Conservation (phyloP, 2,113 vertebrate genomes). For the Aldabrachelys gigantea region DNA sequence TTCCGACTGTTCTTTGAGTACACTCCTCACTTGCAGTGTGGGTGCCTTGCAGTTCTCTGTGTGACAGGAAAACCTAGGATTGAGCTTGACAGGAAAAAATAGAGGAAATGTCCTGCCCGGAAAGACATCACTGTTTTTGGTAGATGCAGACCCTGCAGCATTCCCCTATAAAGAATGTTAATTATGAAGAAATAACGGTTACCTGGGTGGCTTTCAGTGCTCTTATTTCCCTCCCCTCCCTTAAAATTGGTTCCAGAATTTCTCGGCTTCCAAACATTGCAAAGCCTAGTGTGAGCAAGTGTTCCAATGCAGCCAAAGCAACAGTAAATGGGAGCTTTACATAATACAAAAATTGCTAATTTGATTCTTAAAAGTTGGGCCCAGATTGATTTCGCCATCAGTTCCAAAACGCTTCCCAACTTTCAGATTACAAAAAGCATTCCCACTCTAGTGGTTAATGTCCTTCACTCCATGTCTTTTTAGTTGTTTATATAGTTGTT, state of each 20-base stretch:
- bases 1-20: neutral
- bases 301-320: neutral
- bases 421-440: neutral
- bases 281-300: no score
- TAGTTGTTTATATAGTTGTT: neutral
- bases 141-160: neutral
- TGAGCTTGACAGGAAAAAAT: neutral
- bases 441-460: neutral
- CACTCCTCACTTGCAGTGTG: neutral
- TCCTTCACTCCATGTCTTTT: neutral
- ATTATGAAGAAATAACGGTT: neutral
- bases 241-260: neutral
- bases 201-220: neutral
- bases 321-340: neutral
- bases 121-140: neutral
- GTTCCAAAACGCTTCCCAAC: neutral
- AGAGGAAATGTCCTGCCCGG: neutral
- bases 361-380: neutral
- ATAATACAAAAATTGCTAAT: neutral
- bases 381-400: neutral
- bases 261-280: neutral
- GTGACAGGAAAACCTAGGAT: neutral
- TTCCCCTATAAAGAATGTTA: neutral
- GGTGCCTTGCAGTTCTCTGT: neutral
- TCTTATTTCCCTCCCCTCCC: no score